Evolutionary conservation across 2,888 invertebrate genomes (phyloP).

Genomic region (Cheilosia vernalis): DNA sequence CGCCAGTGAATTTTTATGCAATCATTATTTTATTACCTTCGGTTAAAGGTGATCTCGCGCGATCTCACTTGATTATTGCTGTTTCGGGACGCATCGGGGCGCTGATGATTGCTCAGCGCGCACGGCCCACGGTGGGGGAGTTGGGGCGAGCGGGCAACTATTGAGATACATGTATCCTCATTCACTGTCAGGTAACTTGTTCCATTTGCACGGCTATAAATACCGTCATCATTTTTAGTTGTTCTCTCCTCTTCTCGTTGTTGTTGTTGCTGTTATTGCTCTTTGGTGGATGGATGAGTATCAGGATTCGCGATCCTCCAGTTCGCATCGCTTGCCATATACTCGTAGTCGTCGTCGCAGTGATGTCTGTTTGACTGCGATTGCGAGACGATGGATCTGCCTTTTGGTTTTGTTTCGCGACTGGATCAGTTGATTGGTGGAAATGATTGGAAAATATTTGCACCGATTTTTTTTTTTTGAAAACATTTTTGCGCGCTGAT

Average conservation of each 20-base stretch:
- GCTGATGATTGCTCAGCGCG: slow-evolving; percentile 72
- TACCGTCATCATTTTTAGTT: slow-evolving; percentile 66
- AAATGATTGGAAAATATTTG: slow-evolving; percentile 75
- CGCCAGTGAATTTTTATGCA: slow-evolving; percentile 75
- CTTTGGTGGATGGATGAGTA: slow-evolving; percentile 69
- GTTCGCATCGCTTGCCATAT: slow-evolving; percentile 19
- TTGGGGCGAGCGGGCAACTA: slow-evolving; percentile 38
- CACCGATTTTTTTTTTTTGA: slow-evolving; percentile 43
- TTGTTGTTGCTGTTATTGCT: background rate
- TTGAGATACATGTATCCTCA: slow-evolving; percentile 74
- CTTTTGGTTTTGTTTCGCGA: slow-evolving; percentile 48
- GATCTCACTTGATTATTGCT: slow-evolving; percentile 75
- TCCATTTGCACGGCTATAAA: slow-evolving; percentile 75
- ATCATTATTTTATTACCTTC: slow-evolving; percentile 75
- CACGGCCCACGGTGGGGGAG: slow-evolving; percentile 21
- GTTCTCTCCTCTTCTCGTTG: slow-evolving; percentile 18
- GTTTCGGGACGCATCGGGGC: slow-evolving; percentile 72
- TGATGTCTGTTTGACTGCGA: slow-evolving; percentile 69
- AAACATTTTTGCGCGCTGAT: no score
- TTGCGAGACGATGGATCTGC: slow-evolving; percentile 50
- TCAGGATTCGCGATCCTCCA: slow-evolving; percentile 69
- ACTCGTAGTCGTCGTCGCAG: slow-evolving; percentile 29
- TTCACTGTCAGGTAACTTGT: slow-evolving; percentile 75
- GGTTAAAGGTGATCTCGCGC: slow-evolving; percentile 75
- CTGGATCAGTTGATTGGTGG: slow-evolving; percentile 74